Evolutionary conservation across 2,113 vertebrate genomes (phyloP).

Genomic region (Gasterosteus aculeatus): DNA sequence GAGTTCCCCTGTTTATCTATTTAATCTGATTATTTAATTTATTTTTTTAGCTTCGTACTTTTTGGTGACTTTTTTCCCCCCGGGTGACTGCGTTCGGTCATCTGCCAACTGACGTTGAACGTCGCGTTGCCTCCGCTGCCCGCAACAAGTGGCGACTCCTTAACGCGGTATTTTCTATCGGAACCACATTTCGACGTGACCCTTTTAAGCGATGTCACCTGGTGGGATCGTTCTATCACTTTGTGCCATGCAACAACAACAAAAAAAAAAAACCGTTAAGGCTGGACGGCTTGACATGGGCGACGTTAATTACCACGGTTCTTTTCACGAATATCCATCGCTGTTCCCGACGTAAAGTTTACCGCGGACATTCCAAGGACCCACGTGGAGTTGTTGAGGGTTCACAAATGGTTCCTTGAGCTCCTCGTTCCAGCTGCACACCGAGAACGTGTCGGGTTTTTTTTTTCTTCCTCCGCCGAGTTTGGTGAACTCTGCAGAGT

Average conservation of each 20-base stretch:
- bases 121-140: neutral
- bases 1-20: too few species aligned
- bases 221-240: neutral
- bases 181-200: too few species aligned
- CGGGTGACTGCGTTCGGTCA: neutral
- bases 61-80: too few species aligned
- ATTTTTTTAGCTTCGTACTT: too few species aligned
- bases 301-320: neutral
- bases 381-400: neutral
- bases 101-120: neutral
- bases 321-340: too few species aligned
- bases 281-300: too few species aligned
- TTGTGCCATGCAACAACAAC: neutral
- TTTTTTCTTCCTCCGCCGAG: neutral
- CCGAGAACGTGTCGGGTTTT: neutral
- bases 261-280: neutral
- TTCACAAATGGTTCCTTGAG: rapidly evolving
- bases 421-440: neutral
- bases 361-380: neutral
- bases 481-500: neutral
- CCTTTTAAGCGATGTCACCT: neutral
- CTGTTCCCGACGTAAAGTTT: rapidly evolving
- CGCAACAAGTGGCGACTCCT: too few species aligned
- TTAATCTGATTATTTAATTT: too few species aligned
- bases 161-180: too few species aligned